Evolutionary conservation across 23 tunicate genomes (phyloP).

Genomic region (Trididemnum miniatum): DNA sequence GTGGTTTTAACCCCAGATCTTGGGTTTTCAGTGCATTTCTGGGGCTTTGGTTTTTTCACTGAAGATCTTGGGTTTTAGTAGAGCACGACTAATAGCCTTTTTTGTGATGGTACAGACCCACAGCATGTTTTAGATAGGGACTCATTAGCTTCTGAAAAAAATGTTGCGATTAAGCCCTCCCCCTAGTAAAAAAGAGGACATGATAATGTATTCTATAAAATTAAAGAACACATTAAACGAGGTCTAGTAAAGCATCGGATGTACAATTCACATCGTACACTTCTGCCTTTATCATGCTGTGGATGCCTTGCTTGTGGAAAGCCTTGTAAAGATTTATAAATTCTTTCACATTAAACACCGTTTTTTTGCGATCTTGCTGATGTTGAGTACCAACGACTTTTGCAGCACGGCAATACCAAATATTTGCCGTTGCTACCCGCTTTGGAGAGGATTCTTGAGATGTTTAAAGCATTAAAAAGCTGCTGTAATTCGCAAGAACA

Average conservation of each 20-base stretch:
- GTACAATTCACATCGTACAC: constrained; percentile 54
- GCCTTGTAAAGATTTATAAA: constrained; percentile 34
- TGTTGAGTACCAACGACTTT: constrained; percentile 29
- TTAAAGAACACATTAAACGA: constrained; percentile 18
- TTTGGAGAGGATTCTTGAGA: constrained; percentile 34
- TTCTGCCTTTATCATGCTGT: constrained; percentile 54
- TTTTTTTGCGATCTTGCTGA: constrained; percentile 32
- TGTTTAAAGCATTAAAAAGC: constrained; percentile 50
- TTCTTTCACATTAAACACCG: constrained; percentile 29
- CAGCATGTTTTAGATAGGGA: no score
- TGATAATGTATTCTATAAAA: no score
- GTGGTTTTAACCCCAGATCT: no score
- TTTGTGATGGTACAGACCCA: no score
- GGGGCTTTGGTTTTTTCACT: no score
- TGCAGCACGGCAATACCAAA: constrained; percentile 36
- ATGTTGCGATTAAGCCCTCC: no score
- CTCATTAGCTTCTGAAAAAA: no score
- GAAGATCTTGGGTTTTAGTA: no score
- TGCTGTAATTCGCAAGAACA: constrained; percentile 36
- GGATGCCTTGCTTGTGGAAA: constrained; percentile 31
- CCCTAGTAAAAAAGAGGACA: no score
- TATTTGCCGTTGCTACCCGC: constrained; percentile 37
- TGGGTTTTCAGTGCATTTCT: no score
- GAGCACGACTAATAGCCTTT: no score
- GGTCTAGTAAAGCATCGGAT: constrained; percentile 35